A percentile compares a stretch with the other conserved stretches of the same genome.
These are phyloP conservation scores for Drosophila longiperda DNA, from an alignment of 2,888 invertebrate species.

Conservation along the genomic window DNA sequence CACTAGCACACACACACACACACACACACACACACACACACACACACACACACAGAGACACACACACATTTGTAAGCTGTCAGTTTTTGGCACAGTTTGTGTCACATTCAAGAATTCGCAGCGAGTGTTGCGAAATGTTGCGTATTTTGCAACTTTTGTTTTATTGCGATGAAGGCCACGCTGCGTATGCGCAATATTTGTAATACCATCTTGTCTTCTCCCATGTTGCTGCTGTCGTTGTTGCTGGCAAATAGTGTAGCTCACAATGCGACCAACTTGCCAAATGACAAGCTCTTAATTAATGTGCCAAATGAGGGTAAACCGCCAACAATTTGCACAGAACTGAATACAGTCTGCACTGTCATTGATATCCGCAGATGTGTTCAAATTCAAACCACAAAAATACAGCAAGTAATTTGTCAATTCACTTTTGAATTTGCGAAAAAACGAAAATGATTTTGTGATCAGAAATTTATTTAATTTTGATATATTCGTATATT, in stretches of 20 bases:
- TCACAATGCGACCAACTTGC: constrained; percentile 43
- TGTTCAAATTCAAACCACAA: constrained; percentile 10
- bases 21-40: neutral
- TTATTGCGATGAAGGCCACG: constrained; percentile 39
- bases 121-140: constrained; percentile 42
- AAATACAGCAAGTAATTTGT: neutral
- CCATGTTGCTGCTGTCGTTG: neutral
- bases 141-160: constrained; percentile 32
- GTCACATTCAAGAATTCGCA: constrained; percentile 38
- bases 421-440: neutral
- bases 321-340: constrained; percentile 31
- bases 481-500: neutral
- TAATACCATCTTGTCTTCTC: neutral
- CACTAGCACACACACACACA: neutral
- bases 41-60: neutral
- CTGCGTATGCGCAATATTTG: constrained; percentile 62
- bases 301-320: constrained; percentile 52
- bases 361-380: constrained; percentile 19
- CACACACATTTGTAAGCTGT: constrained; percentile 27
- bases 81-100: constrained; percentile 51
- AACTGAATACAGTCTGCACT: constrained; percentile 15
- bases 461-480: neutral
- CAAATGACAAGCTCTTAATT: constrained; percentile 59
- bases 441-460: neutral
- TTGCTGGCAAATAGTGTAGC: constrained; percentile 26